phyloP scores from a whole-genome alignment of 2,113 vertebrate genomes.

The Anthoscopus minutus region DNA sequence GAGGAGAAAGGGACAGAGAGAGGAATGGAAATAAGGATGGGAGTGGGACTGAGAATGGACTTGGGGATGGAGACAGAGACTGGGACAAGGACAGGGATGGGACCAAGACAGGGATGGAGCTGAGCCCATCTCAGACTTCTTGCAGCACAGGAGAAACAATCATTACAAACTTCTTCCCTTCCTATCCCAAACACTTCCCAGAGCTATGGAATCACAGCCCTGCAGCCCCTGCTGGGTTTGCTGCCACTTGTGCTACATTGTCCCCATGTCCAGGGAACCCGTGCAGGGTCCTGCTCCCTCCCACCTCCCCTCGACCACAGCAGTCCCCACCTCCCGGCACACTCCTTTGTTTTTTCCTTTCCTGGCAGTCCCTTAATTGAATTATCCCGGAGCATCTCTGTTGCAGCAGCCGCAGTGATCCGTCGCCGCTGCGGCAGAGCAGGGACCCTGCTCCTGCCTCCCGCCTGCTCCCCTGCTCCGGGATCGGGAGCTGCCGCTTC shows the following conservation, averaged over 20 bases:
- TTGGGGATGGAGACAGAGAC: too few species aligned
- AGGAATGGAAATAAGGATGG: too few species aligned
- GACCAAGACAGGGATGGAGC: not conserved
- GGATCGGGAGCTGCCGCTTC: not conserved
- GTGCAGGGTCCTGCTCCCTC: not conserved
- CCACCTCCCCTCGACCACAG: not conserved
- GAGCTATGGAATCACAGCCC: fast-evolving
- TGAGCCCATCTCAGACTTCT: not conserved
- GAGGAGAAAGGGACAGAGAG: too few species aligned
- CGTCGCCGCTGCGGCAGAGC: not conserved
- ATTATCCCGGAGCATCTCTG: not conserved
- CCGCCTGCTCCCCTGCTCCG: not conserved
- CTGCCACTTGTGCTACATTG: not conserved
- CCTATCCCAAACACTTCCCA: not conserved
- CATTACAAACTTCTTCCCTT: not conserved
- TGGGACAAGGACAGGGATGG: too few species aligned
- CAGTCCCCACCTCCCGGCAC: not conserved
- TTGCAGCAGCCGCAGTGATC: not conserved
- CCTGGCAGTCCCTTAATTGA: not conserved
- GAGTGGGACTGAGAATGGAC: too few species aligned
- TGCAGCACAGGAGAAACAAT: not conserved
- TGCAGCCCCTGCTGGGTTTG: fast-evolving
- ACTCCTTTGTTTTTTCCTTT: not conserved
- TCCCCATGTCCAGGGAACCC: not conserved
- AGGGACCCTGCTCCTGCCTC: not conserved